Conservation (phyloP, 2,113 vertebrate species). For the Lota lota region DNA sequence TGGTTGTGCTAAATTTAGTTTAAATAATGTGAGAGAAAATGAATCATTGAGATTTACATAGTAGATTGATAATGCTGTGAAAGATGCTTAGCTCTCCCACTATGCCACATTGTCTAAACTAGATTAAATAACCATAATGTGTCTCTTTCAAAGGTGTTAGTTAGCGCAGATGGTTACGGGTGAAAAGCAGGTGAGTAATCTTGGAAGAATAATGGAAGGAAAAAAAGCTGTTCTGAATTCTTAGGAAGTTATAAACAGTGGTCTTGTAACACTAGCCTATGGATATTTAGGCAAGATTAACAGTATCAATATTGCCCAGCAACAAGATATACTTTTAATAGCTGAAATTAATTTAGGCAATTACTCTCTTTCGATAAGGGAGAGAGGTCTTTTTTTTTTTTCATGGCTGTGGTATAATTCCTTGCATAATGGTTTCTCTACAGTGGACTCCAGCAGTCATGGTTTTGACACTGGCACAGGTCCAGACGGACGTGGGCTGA, state of each 20-base stretch:
- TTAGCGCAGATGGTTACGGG: constrained; percentile 14
- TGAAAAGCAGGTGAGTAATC: constrained; percentile 14
- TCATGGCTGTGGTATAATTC: constrained; percentile 20
- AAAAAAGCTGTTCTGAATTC: neutral
- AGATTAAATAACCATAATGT: constrained; percentile 28
- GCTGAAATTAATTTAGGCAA: too few relatives aligned
- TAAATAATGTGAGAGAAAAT: constrained; percentile 22
- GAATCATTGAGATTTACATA: constrained; percentile 32
- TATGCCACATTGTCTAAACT: constrained; percentile 13
- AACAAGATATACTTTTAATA: too few relatives aligned
- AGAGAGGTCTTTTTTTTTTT: constrained; percentile 6
- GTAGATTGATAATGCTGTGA: constrained; percentile 28
- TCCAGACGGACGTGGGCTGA: constrained; percentile 51
- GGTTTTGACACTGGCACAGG: constrained; percentile 47
- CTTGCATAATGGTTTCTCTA: constrained; percentile 19
- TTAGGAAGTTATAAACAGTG: neutral
- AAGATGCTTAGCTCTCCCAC: constrained; percentile 12
- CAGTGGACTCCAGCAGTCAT: constrained; percentile 26
- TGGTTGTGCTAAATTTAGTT: constrained; percentile 11
- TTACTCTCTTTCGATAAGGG: too few relatives aligned
- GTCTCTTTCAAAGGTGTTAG: constrained; percentile 8
- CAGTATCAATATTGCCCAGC: too few relatives aligned
- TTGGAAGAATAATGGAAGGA: neutral
- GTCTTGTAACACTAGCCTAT: too few relatives aligned
- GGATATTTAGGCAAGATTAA: too few relatives aligned